Conservation (phyloP, 2,888 invertebrate species). For the Eupithecia tripunctaria region DNA sequence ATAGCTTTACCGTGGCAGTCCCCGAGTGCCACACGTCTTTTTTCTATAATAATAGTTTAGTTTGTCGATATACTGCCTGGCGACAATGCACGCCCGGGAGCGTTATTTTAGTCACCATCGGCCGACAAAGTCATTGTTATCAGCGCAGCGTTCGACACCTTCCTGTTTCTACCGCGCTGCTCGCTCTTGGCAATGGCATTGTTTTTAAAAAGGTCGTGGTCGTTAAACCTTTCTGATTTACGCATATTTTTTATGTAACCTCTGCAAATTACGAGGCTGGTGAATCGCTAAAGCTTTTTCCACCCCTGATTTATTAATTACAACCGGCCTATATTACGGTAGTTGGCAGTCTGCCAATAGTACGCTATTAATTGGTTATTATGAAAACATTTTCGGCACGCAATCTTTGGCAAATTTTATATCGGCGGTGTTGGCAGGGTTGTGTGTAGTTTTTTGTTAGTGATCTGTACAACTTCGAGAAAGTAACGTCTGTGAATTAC, state of each 20-base stretch:
- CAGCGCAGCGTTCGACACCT: conserved; percentile 65
- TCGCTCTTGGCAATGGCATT: conserved; percentile 78
- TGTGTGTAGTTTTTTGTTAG: conserved; percentile 54
- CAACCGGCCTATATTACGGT: conserved; percentile 57
- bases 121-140: conserved; percentile 68
- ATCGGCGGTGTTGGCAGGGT: conserved; percentile 60
- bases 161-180: conserved; percentile 70
- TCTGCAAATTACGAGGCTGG: not conserved
- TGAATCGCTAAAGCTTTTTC: not conserved
- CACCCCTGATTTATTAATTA: conserved; percentile 60
- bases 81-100: conserved; percentile 68
- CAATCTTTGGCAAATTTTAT: conserved; percentile 71
- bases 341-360: conserved; percentile 72
- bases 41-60: conserved; percentile 8
- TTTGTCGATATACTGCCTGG: conserved; percentile 44
- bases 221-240: conserved; percentile 28
- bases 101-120: conserved; percentile 75
- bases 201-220: conserved; percentile 45
- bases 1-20: too few relatives aligned
- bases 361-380: conserved; percentile 67
- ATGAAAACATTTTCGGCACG: conserved; percentile 71
- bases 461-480: conserved; percentile 50
- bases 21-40: too few relatives aligned
- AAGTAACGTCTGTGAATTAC: conserved; percentile 55
- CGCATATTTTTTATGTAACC: not conserved